Evolutionary conservation across 2,113 vertebrate species (phyloP).

Genomic region (Catagonus wagneri): DNA sequence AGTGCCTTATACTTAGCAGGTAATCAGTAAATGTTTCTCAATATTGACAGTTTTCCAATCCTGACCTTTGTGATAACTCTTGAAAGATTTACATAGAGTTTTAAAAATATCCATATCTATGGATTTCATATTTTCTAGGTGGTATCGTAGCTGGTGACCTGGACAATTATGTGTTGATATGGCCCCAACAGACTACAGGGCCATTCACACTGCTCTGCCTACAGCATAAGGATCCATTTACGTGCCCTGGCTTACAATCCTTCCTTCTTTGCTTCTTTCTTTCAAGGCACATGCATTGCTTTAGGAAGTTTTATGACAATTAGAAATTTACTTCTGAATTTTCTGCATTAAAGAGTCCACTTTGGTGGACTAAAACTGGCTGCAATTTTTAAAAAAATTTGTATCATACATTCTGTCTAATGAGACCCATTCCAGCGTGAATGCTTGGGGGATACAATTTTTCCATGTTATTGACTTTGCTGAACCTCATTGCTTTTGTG

Average conservation of each 20-base stretch:
- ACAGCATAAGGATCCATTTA: neutral
- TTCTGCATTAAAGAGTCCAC: conserved; percentile 58
- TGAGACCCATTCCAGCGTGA: conserved; percentile 23
- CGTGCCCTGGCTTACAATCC: neutral
- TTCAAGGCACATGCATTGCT: conserved; percentile 33
- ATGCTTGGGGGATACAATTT: neutral
- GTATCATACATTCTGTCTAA: neutral
- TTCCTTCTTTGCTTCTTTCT: conserved; percentile 46
- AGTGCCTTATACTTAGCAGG: neutral
- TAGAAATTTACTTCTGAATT: conserved; percentile 73
- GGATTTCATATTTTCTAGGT: conserved; percentile 2
- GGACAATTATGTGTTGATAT: neutral
- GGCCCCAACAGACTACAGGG: neutral
- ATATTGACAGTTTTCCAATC: conserved; percentile 50
- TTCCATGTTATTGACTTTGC: conserved; percentile 46
- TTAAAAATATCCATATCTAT: neutral
- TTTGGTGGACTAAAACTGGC: conserved; percentile 34
- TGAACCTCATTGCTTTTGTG: neutral
- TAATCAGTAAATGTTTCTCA: conserved; percentile 53
- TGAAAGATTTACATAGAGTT: conserved; percentile 28
- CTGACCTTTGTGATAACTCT: conserved; percentile 1
- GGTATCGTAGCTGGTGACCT: neutral
- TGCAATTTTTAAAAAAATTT: neutral
- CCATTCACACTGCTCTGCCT: neutral
- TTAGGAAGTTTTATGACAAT: conserved; percentile 64